Percentiles rank a stretch among this genome's conserved stretches.
phyloP scores from a whole-genome alignment of 2,113 vertebrate species.

The Chrysochloris asiatica region DNA sequence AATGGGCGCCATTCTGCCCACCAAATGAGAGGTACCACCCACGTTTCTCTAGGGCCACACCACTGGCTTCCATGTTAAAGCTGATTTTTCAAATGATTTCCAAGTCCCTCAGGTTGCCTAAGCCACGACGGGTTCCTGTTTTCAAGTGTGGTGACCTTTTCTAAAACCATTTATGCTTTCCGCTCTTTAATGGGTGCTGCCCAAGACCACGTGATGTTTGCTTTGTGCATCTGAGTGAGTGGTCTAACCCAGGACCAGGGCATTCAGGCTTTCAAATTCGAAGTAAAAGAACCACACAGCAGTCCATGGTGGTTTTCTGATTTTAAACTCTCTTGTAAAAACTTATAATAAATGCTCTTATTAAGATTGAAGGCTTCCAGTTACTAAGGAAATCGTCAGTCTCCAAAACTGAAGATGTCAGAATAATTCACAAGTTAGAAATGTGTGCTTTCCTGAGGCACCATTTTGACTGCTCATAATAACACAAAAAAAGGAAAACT shows the following conservation, averaged over 20 bases:
- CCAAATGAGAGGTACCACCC: not conserved
- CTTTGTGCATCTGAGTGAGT: fast-evolving
- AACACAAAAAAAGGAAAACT: not conserved
- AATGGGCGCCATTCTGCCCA: not conserved
- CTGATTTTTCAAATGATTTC: conserved; percentile 37
- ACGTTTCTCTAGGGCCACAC: not conserved
- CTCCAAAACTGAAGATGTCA: too few relatives aligned
- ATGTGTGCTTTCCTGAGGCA: not conserved
- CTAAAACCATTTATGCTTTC: conserved; percentile 45
- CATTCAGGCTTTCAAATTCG: not conserved
- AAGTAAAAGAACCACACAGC: not conserved
- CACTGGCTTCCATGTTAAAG: not conserved
- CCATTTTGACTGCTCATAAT: not conserved
- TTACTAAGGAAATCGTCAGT: too few relatives aligned
- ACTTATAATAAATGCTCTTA: not conserved
- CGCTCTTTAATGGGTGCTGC: conserved; percentile 41
- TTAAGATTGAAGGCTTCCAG: not conserved
- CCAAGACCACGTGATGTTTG: not conserved
- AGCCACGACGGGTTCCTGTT: not conserved
- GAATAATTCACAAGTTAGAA: not conserved
- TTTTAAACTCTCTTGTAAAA: not conserved
- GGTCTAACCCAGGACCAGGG: not conserved
- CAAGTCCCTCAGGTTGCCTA: not conserved
- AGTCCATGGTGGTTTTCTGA: not conserved
- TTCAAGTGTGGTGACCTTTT: conserved; percentile 60